Base-by-base conservation (phyloP, 2,888 invertebrate genomes). In the Stegana nigrithorax region DNA sequence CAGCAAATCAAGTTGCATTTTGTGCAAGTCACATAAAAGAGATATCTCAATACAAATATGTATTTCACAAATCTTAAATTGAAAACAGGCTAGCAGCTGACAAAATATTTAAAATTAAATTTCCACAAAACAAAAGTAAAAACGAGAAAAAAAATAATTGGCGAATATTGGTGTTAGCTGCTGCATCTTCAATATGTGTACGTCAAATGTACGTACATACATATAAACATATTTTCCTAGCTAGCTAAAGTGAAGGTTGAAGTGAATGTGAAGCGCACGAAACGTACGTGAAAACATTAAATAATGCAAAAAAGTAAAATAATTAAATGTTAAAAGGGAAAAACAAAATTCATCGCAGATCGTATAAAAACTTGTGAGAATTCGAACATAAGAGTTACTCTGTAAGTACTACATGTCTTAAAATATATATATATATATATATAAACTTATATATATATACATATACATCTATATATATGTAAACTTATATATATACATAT, bases 181-280 rank as follows among this genome's bases (percentile, higher is more conserved):
- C n/a, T n/a, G n/a, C n/a, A n/a, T n/a, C n/a, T n/a, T n/a, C n/a
- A n/a, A n/a, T n/a, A n/a, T n/a, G n/a, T n/a, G n/a, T n/a, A n/a
- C n/a, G n/a, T n/a, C n/a, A n/a, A 70, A 75, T 63, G 64, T 67
- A 67, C 60, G 64, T 67, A 56, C 19, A 23, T 71, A n/a, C n/a
- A n/a, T n/a, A n/a, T n/a, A n/a, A n/a, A n/a, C n/a, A 74, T 77
- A 78, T 59, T 71, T 68, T 79, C 77, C 79, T 75, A 78, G 75
- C 75, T 75, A 75, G 75, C 72, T 78, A 75, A 78, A 57, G 17
- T 26, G 47, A 50, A 65, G 64, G 61, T 69, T 67, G 67, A 64
- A 68, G 71, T 66, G 62, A 69, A 70, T 8, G 6, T 14, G 17
- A 36, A n/a, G 36, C 47, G 25, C 12, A 6, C 4, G 14, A 23